Evolutionary conservation across 1,140 invertebrate genomes (phyloP).

Genomic region (Bombus vancouverensis): DNA sequence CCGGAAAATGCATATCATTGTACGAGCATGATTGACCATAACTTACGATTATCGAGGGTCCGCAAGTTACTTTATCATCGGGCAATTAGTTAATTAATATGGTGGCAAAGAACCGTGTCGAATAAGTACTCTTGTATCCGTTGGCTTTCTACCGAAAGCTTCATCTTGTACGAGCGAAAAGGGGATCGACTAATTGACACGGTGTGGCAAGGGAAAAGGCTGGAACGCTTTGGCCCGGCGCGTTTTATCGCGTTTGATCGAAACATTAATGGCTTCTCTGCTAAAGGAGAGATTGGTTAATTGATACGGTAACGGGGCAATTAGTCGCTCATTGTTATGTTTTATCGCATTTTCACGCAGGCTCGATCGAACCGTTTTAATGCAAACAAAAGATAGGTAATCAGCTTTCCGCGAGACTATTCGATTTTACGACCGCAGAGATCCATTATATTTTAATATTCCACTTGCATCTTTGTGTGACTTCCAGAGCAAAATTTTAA

Average conservation of each 20-base stretch:
- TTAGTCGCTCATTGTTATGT: conserved; percentile 3
- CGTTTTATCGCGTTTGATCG: background rate
- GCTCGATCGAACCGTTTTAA: background rate
- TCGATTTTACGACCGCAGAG: background rate
- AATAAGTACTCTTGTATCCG: background rate
- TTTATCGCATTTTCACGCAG: background rate
- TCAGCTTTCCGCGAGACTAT: too few relatives aligned
- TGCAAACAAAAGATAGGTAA: too few relatives aligned
- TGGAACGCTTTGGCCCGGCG: background rate
- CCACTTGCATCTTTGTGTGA: background rate
- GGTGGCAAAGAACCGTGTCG: background rate
- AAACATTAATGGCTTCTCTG: background rate
- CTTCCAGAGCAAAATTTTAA: background rate
- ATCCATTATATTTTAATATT: background rate
- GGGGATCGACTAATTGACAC: background rate
- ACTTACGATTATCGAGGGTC: background rate
- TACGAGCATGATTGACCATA: too few relatives aligned
- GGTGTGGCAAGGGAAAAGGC: background rate
- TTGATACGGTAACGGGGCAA: background rate
- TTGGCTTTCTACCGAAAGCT: background rate
- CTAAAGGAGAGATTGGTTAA: background rate
- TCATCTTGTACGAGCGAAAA: background rate
- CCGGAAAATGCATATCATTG: background rate
- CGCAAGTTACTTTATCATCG: background rate
- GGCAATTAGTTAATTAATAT: background rate